Evolutionary conservation across 2,797 vertebrate species (phyloP).

Genomic region (Halcyon badia): DNA sequence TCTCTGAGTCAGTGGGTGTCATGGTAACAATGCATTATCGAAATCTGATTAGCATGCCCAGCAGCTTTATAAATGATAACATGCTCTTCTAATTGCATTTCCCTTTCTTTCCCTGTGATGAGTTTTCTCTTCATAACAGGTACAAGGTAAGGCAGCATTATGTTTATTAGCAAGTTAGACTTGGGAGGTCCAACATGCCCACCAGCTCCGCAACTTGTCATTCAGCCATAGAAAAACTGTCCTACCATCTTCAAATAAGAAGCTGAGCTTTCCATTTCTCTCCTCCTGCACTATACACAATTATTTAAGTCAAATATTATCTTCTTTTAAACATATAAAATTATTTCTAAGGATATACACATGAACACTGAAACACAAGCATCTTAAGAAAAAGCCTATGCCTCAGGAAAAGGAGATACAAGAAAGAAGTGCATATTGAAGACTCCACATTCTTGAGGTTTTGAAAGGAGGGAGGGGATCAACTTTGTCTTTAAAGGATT

Average conservation of each 20-base stretch:
- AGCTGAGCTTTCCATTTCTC: background rate
- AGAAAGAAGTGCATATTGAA: background rate
- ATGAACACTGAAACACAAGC: rapidly evolving
- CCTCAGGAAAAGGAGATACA: background rate
- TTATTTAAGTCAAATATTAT: background rate
- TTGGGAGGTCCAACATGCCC: background rate
- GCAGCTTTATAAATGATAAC: constrained; percentile 61
- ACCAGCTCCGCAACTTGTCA: constrained; percentile 7
- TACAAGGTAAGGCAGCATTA: constrained; percentile 1
- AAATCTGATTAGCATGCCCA: constrained; percentile 82
- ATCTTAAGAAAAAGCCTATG: background rate
- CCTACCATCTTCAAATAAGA: background rate
- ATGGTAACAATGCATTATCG: constrained; percentile 80
- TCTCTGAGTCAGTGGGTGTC: constrained; percentile 74
- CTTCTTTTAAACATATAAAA: background rate
- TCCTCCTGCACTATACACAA: background rate
- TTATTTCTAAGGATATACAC: background rate
- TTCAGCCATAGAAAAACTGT: background rate
- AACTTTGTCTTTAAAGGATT: background rate
- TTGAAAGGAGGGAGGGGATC: background rate
- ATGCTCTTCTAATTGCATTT: constrained; percentile 69
- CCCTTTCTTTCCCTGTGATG: constrained; percentile 30
- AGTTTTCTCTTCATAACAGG: constrained; percentile 50
- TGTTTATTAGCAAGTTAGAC: constrained; percentile 38
- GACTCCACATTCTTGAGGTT: background rate